phyloP scores from a whole-genome alignment of 2,888 invertebrate genomes.

The Diaphora mendica region DNA sequence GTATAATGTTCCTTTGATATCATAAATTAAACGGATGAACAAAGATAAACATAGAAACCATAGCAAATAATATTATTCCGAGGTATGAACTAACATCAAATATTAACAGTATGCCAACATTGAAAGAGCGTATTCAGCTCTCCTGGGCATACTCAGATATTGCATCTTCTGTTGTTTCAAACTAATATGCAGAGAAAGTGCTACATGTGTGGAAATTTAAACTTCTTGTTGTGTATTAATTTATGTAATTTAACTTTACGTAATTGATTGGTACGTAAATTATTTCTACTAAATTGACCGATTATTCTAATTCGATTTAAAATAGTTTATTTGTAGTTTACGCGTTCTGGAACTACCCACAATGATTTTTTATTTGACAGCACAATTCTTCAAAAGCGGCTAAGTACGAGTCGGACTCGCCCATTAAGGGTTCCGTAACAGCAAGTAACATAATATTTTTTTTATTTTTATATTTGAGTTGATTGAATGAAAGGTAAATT shows the following conservation, averaged over 20 bases:
- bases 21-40: background rate
- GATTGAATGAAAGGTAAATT: too few species aligned
- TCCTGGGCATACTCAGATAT: slow-evolving; percentile 5
- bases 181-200: background rate
- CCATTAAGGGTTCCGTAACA: too few species aligned
- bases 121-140: slow-evolving; percentile 1
- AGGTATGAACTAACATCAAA: background rate
- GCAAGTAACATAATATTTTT: too few species aligned
- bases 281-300: too few species aligned
- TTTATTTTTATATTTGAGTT: too few species aligned
- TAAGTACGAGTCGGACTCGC: too few species aligned
- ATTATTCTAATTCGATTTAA: background rate
- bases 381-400: too few species aligned
- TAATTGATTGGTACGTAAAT: too few species aligned
- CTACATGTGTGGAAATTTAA: background rate
- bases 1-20: background rate
- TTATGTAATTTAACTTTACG: background rate
- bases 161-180: slow-evolving; percentile 3
- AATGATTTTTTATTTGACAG: background rate
- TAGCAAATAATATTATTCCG: background rate
- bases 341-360: background rate
- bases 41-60: background rate
- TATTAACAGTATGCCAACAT: background rate
- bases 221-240: background rate
- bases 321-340: background rate